A percentile compares a stretch with the other conserved stretches of the same genome.
Evolutionary conservation across 2,888 invertebrate species (phyloP).

Genomic region (Lochmaea capreae): DNA sequence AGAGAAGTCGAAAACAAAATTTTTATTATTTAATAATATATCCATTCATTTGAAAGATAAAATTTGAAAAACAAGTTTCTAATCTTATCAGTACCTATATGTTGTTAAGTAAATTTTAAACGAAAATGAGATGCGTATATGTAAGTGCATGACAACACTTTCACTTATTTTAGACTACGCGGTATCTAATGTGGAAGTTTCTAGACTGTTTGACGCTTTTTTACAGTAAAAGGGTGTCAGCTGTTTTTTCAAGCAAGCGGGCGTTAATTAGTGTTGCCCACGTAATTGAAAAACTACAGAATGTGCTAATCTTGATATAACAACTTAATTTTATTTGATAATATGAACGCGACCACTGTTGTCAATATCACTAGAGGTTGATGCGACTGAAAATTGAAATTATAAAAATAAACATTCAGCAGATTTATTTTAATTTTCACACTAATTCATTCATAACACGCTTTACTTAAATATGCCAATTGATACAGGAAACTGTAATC

Average conservation of each 20-base stretch:
- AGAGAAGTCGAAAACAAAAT: background rate
- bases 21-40: background rate
- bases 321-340: too few species aligned
- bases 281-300: too few species aligned
- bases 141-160: background rate
- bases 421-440: too few species aligned
- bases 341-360: too few species aligned
- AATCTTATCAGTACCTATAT: conserved; percentile 1
- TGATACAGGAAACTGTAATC: too few species aligned
- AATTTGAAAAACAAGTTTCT: background rate
- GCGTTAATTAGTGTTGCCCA: background rate
- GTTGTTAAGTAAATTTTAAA: background rate
- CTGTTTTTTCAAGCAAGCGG: too few species aligned
- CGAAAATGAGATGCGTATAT: background rate
- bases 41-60: background rate
- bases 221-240: background rate
- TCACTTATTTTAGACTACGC: background rate
- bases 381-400: too few species aligned
- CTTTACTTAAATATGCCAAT: too few species aligned
- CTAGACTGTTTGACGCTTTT: conserved; percentile 1
- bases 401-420: too few species aligned
- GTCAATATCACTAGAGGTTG: too few species aligned
- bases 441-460: too few species aligned
- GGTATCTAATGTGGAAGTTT: background rate
- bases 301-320: too few species aligned